These are phyloP conservation scores for Ylistrum balloti DNA, from an alignment of 1,140 invertebrate genomes.

Conservation along the genomic window DNA sequence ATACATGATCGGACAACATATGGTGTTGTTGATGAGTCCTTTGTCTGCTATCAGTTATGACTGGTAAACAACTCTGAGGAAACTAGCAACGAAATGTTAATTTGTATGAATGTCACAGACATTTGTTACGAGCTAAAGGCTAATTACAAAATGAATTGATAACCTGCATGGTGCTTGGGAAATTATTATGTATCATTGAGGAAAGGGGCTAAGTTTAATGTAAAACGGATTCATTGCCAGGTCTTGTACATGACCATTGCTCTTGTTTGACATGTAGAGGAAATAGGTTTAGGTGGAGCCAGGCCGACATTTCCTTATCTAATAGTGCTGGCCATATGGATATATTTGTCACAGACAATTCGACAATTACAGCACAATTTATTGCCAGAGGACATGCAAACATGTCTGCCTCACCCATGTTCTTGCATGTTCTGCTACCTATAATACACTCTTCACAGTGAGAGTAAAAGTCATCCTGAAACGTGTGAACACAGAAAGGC, in stretches of 20 bases:
- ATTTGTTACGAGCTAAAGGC: neutral
- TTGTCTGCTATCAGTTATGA: no score
- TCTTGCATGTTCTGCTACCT: neutral
- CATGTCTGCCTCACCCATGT: constrained; percentile 24
- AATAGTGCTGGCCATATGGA: neutral
- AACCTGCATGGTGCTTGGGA: no score
- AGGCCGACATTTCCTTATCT: neutral
- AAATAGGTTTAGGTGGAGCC: neutral
- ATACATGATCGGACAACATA: no score
- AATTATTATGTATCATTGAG: neutral
- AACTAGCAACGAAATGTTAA: neutral
- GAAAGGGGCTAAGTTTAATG: neutral
- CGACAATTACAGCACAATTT: neutral
- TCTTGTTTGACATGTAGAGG: neutral
- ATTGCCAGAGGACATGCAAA: neutral
- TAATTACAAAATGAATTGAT: neutral
- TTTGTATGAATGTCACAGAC: neutral
- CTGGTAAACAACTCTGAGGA: neutral
- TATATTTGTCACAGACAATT: constrained; percentile 33
- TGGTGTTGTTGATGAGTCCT: no score
- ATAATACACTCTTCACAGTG: neutral
- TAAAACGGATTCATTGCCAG: neutral
- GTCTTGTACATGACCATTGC: neutral
- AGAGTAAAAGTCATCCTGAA: neutral
- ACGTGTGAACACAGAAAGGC: neutral